Conservation (phyloP, 2,797 vertebrate species). For the Erethizon dorsatum region DNA sequence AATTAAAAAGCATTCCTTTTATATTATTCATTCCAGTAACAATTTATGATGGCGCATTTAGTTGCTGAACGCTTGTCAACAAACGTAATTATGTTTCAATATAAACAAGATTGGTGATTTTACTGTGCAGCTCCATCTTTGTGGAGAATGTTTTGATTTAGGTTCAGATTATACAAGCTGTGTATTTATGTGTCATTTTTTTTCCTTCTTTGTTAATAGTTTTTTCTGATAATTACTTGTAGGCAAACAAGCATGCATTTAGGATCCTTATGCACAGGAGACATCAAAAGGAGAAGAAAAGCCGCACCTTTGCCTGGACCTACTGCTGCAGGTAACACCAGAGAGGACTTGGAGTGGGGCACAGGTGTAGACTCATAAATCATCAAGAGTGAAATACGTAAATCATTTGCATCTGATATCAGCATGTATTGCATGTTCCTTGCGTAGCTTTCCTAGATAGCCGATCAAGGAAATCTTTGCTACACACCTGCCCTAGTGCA, state of each 20-base stretch:
- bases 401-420: background rate
- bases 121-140: constrained; percentile 89
- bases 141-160: constrained; percentile 90
- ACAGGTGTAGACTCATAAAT: constrained; percentile 64
- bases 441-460: background rate
- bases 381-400: constrained; percentile 69
- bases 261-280: constrained; percentile 97
- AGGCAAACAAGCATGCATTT: constrained; percentile 99
- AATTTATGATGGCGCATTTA: constrained; percentile 96
- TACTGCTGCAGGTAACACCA: constrained; percentile 92
- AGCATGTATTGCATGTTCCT: background rate
- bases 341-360: constrained; percentile 44
- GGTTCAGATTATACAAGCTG: constrained; percentile 88
- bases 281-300: constrained; percentile 98
- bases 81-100: constrained; percentile 97
- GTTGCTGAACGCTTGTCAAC: constrained; percentile 95
- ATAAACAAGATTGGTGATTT: constrained; percentile 97
- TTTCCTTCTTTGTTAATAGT: constrained; percentile 89
- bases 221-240: constrained; percentile 92
- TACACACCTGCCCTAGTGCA: background rate
- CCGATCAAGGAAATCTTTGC: background rate
- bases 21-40: constrained; percentile 94
- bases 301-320: constrained; percentile 96
- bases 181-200: constrained; percentile 86
- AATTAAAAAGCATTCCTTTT: constrained; percentile 97